Evolutionary conservation across 2,888 invertebrate genomes (phyloP), one percentile per base, ranked within the genome.

Genomic region (Liodrosophila aerea): DNA sequence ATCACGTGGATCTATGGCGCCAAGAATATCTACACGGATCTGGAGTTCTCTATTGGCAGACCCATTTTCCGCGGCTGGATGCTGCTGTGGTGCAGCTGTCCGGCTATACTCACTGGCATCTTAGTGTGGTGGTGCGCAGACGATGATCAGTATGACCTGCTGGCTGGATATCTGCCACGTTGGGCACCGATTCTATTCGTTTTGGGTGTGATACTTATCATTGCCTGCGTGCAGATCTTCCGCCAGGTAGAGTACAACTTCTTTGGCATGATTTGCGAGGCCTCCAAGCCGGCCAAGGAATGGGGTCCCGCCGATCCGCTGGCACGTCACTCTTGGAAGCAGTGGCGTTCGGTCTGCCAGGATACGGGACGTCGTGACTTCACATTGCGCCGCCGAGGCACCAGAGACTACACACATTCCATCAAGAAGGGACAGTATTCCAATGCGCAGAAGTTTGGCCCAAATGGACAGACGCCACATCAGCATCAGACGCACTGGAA

Each of bases 291-390:
- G n/a, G 89, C 90, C 2, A 90, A 90, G 63, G 90, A 90, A 74
- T 90, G 90, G 90, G 90, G 90, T 1, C 90, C 90, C 8, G 90
- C 90, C 1, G 90, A 90, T 80, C 90, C 90, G 0, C 61, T 90
- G 56, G 90, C 90, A 0, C 82, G 90, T 0, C 90, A 90, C 56
- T 88, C 90, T 16, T 90, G 90, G 90, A 90, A 90, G 67, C 90
- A 90, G 59, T 90, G 90, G 90, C 87, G 90, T 18, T 87, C 89
- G 0, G 90, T 90, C 1, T 90, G 90, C 27, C 90, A 89, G 61
- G 90, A 90, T 33, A 90, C 90, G 0, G 90, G 90, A 0, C 77
- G 89, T 36, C 86, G 89, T 15, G 90, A 90, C 63, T 90, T 90
- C 51, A 90, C 90, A 0, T 49, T 90, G 34, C 85, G 90, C 1